Conservation (phyloP, 2,888 invertebrate genomes). For the Dicycla oo region DNA sequence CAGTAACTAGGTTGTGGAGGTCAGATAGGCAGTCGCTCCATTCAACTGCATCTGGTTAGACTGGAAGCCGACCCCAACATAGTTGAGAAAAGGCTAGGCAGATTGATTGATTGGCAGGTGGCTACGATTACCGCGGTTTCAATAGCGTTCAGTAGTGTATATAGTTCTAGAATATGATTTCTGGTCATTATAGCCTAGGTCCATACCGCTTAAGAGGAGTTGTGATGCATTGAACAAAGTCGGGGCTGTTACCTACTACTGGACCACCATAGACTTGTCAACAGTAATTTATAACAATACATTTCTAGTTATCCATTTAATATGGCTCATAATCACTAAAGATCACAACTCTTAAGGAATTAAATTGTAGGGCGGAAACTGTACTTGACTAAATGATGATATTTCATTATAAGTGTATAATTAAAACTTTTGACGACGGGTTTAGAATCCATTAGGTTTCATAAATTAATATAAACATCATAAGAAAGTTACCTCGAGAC, state of each 20-base stretch:
- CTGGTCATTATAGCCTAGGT: no score
- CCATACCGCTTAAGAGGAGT: no score
- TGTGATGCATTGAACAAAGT: neutral
- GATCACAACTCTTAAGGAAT: neutral
- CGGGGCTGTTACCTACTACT: neutral
- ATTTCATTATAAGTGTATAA: slow-evolving; percentile 12
- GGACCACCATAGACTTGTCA: no score
- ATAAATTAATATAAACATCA: neutral
- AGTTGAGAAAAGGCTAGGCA: no score
- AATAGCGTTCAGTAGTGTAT: no score
- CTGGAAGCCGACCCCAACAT: no score
- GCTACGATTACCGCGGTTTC: no score
- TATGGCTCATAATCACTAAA: neutral
- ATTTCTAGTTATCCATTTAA: neutral
- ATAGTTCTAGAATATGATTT: no score
- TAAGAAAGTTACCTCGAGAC: neutral
- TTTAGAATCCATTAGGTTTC: neutral
- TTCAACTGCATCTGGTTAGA: no score
- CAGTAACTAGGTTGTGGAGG: no score
- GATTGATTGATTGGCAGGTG: no score
- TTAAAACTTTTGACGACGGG: neutral
- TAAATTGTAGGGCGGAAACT: neutral
- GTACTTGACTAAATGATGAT: slow-evolving; percentile 7
- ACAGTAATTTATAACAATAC: neutral
- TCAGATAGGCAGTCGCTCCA: no score